phyloP scores from a whole-genome alignment of 1,140 invertebrate species.

The Ostrea edulis region DNA sequence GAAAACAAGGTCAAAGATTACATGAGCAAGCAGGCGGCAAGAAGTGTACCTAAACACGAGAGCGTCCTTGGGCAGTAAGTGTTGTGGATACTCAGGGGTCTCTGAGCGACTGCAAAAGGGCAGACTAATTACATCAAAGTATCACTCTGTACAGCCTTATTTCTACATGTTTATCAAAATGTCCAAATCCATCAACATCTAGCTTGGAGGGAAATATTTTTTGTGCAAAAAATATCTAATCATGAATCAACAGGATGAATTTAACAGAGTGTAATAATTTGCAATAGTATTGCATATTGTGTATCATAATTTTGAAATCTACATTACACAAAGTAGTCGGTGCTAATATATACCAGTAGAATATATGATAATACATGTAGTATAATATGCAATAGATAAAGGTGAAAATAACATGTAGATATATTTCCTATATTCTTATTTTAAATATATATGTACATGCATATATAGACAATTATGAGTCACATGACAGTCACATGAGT shows the following conservation, averaged over 20 bases:
- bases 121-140: constrained; percentile 10
- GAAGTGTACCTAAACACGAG: constrained; percentile 26
- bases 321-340: too few relatives aligned
- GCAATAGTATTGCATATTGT: too few relatives aligned
- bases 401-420: not conserved
- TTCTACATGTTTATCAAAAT: not conserved
- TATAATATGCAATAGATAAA: not conserved
- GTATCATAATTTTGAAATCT: too few relatives aligned
- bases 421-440: not conserved
- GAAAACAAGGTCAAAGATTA: not conserved
- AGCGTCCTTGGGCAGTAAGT: constrained; percentile 30
- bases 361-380: not conserved
- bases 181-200: too few relatives aligned
- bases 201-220: too few relatives aligned
- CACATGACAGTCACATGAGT: constrained; percentile 21
- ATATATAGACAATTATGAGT: not conserved
- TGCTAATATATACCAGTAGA: too few relatives aligned
- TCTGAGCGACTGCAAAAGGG: constrained; percentile 27
- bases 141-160: too few relatives aligned
- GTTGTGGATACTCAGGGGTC: constrained; percentile 12
- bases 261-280: too few relatives aligned
- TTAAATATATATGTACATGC: not conserved
- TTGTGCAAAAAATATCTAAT: too few relatives aligned
- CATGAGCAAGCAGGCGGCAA: not conserved
- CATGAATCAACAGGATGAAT: too few relatives aligned